phyloP scores from a whole-genome alignment of 1,140 invertebrate species.

The Marisa cornuarietis region DNA sequence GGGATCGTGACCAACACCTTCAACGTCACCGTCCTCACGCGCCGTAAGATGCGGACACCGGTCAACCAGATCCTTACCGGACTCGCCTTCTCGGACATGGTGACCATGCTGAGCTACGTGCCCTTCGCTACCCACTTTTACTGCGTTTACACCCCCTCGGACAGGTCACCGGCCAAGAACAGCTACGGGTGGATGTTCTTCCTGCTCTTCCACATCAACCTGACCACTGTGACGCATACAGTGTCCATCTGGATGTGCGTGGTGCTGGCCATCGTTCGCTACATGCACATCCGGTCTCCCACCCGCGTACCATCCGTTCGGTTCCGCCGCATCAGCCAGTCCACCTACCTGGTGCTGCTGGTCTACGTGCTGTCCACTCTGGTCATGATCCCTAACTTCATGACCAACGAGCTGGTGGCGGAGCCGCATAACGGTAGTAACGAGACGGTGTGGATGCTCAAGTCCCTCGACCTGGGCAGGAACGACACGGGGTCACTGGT shows the following conservation, averaged over 20 bases:
- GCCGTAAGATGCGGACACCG: constrained; percentile 83
- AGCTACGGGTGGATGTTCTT: constrained; percentile 57
- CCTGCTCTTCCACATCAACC: constrained; percentile 69
- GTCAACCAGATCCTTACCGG: constrained; percentile 87
- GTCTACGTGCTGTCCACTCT: constrained; percentile 79
- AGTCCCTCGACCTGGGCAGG: constrained; percentile 64
- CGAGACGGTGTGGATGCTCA: constrained; percentile 63
- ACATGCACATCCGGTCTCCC: constrained; percentile 81
- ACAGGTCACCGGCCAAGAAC: constrained; percentile 46
- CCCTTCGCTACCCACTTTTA: constrained; percentile 80
- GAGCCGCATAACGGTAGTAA: constrained; percentile 24
- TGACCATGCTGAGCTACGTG: constrained; percentile 89
- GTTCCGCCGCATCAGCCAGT: constrained; percentile 70
- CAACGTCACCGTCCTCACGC: constrained; percentile 88
- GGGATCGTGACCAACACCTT: constrained; percentile 88
- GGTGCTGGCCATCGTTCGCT: constrained; percentile 89
- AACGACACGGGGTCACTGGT: constrained; percentile 70
- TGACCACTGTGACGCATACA: constrained; percentile 85
- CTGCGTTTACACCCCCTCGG: constrained; percentile 40
- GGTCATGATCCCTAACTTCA: constrained; percentile 81
- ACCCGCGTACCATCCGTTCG: constrained; percentile 73
- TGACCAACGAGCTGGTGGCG: constrained; percentile 48
- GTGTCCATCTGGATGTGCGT: constrained; percentile 94
- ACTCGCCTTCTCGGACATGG: constrained; percentile 84
- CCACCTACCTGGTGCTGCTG: constrained; percentile 76